Evolutionary conservation across 2,797 vertebrate species (phyloP).

Genomic region (Notolabrus celidotus): DNA sequence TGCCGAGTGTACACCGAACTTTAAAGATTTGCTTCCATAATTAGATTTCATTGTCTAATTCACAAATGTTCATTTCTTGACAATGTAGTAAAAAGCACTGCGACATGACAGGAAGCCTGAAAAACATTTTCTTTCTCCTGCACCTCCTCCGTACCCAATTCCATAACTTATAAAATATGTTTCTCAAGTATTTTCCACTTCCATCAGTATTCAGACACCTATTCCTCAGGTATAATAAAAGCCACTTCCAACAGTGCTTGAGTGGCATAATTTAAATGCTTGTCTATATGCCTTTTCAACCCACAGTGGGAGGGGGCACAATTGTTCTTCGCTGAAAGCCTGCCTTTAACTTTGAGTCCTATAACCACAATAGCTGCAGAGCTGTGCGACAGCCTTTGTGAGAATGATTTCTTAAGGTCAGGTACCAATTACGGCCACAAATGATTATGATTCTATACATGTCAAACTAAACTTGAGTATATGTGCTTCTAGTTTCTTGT

Average conservation of each 20-base stretch:
- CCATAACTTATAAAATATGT: constrained; percentile 21
- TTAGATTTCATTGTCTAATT: constrained; percentile 9
- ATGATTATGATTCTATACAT: constrained; percentile 6
- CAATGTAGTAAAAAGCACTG: background rate
- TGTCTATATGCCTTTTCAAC: constrained; percentile 37
- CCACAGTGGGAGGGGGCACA: background rate
- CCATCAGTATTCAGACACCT: constrained; percentile 48
- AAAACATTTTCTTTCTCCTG: background rate
- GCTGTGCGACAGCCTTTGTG: constrained; percentile 27
- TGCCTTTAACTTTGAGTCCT: constrained; percentile 17
- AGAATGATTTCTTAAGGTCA: constrained; percentile 38
- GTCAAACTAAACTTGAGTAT: background rate
- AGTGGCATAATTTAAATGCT: constrained; percentile 48
- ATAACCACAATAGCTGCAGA: constrained; percentile 28
- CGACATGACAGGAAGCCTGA: background rate
- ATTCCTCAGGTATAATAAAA: constrained; percentile 43
- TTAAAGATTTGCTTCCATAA: background rate
- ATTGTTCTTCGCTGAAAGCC: constrained; percentile 27
- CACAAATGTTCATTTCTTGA: background rate
- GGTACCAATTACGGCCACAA: constrained; percentile 32
- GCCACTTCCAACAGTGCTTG: constrained; percentile 7
- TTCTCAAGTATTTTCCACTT: background rate
- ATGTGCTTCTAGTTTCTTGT: background rate
- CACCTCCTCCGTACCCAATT: background rate
- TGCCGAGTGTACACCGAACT: background rate